phyloP scores from a whole-genome alignment of 1,140 invertebrate species.

The Drosophila auraria region DNA sequence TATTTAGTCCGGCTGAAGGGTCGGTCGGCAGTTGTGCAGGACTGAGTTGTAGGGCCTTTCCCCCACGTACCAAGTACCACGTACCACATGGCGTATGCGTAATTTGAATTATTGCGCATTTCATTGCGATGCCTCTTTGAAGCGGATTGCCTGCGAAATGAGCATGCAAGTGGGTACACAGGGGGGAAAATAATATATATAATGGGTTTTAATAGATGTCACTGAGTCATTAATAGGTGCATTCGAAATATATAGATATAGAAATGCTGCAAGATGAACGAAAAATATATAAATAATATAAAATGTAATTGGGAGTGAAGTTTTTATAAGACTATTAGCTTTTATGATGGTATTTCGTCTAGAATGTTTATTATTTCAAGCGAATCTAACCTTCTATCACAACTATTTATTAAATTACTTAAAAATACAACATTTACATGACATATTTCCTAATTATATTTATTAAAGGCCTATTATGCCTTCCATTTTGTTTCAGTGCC shows the following conservation, averaged over 20 bases:
- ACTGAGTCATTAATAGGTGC: neutral
- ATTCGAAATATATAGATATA: neutral
- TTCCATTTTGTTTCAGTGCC: too few species aligned
- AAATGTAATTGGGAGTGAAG: too few species aligned
- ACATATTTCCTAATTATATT: too few species aligned
- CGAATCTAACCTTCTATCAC: too few species aligned
- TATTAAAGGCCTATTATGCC: too few species aligned
- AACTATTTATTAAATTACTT: too few species aligned
- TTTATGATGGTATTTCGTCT: too few species aligned
- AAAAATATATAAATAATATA: too few species aligned
- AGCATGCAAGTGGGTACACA: constrained; percentile 15
- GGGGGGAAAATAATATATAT: neutral
- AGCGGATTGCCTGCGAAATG: constrained; percentile 33
- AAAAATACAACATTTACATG: too few species aligned
- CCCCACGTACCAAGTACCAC: constrained; percentile 10
- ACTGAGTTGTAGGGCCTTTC: neutral
- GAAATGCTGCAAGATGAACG: too few species aligned
- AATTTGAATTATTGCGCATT: constrained; percentile 79
- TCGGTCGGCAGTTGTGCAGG: neutral
- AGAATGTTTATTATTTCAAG: too few species aligned
- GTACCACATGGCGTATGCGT: constrained; percentile 53
- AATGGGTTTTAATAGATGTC: neutral
- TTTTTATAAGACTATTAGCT: too few species aligned
- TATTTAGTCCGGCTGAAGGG: constrained; percentile 18
- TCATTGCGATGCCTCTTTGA: constrained; percentile 66